Evolutionary conservation across 23 tunicate species (phyloP), one percentile per base, ranked within the genome.

Genomic region (Phallusia fumigata): DNA sequence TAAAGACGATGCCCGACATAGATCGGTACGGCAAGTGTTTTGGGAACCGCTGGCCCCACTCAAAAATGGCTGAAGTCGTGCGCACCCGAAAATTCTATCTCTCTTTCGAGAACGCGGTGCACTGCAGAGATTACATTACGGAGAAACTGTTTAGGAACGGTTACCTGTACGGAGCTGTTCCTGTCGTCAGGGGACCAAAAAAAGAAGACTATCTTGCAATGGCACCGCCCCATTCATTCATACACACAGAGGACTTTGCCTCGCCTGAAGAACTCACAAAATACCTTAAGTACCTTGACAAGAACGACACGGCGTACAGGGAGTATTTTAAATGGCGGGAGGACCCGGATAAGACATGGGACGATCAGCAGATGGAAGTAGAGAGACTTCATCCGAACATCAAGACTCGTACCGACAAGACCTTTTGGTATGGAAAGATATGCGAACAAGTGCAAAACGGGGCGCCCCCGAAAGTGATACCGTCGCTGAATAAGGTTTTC

Each of bases 261-360:
- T 58, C 69, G 3, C 69, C 69, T 24, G 28, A 11, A 24, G 69
- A 58, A 24, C 69, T 58, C 5, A 24, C 69, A 58, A 58, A 58
- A 58, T 58, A 58, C 28, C 28, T 58, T 3, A 22, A 6, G 28
- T 58, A 58, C 13, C 69, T 58, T 1, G 69, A 58, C 16, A 21
- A 22, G 28, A 58, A 58, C 69, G 69, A 58, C 13, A 58, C 69
- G 5, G 69, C 69, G 13, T 58, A 58, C 69, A 58, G 69, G 69
- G 69, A 58, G 69, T 58, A 58, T 13, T 58, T 58, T 58, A 58
- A 58, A 58, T 58, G 69, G 69, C 26, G 69, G 13, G 69, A 58
- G 69, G 69, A 58, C 28, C 69, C 69, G 26, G 11, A 8, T 16
- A 58, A 58, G 28, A 6, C 69, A 2, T 58, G 69, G 69, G 69